A percentile compares a stretch with the other conserved stretches of the same genome.
phyloP scores from a whole-genome alignment of 1,140 invertebrate genomes.

The Epicauta chinensis region DNA sequence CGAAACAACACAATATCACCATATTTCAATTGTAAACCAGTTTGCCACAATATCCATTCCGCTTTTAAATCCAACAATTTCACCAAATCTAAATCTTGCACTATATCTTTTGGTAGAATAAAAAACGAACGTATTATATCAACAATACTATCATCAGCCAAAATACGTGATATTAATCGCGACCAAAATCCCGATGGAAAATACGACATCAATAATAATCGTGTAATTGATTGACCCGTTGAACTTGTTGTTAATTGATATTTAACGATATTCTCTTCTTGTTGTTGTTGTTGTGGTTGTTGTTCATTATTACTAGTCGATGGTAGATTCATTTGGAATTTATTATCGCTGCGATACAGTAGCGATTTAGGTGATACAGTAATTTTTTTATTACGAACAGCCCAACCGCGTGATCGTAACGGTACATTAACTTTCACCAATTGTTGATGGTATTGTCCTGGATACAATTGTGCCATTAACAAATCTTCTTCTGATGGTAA shows the following conservation, averaged over 20 bases:
- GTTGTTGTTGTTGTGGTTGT: constrained; percentile 10
- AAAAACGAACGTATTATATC: constrained; percentile 72
- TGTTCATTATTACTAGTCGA: constrained; percentile 23
- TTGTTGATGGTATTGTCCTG: constrained; percentile 33
- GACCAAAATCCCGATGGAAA: constrained; percentile 99
- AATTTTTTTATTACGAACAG: constrained; percentile 55
- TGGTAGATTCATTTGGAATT: constrained; percentile 32
- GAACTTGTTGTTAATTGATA: constrained; percentile 34
- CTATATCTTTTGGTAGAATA: constrained; percentile 54
- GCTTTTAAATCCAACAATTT: constrained; percentile 63
- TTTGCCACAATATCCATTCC: constrained; percentile 95
- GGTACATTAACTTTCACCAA: constrained; percentile 56
- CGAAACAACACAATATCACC: constrained; percentile 73
- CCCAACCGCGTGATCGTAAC: constrained; percentile 64
- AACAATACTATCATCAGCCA: constrained; percentile 83
- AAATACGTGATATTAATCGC: constrained; percentile 80
- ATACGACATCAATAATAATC: constrained; percentile 87
- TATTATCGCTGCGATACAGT: constrained; percentile 32
- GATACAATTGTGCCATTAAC: constrained; percentile 40
- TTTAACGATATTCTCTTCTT: constrained; percentile 26
- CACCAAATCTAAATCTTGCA: constrained; percentile 57
- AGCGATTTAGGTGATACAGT: constrained; percentile 48
- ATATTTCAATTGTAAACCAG: constrained; percentile 82
- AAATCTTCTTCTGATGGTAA: constrained; percentile 75
- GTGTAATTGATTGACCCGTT: constrained; percentile 48